Base-by-base conservation (phyloP, 2,113 vertebrate genomes). In the Ammospiza nelsoni region DNA sequence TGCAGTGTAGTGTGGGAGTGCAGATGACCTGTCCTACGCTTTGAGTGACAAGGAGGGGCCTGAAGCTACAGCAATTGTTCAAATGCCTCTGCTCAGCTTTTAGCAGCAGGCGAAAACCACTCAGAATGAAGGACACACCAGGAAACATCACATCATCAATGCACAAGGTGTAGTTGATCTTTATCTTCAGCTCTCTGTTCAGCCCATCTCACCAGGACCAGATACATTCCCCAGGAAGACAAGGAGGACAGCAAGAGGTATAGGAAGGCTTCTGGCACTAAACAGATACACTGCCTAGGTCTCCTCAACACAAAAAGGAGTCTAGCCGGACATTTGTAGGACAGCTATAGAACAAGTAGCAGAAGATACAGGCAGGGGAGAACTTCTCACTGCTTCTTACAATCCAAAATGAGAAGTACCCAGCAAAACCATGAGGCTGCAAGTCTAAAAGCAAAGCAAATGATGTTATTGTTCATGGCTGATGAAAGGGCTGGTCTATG, bases 1-100 rank as follows among this genome's bases (percentile, higher is more conserved):
- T 22, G 29, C 52, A 81, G 39, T 0, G 1, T 25, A 65, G 68
- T 0, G 0, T 1, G 0, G 11, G 12, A 78, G 15, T 7, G 20
- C 12, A 9, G 33, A 41, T 71, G 39, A 84, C 35, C 61, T 77
- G 43, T 25, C 48, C 48, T 74, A 55, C 13, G 7, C 33, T 35
- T 9, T 5, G 31, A 82, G 24, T 22, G 7, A 77, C 19, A 7
- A 49, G 13, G 51, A 84, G 48, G 48, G 49, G 18, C 11, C 13
- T 84, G 72, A 73, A 90, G 83, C 11, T 73, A 89, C 15, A 46
- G 27, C 9, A 43, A 27, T 35, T 83, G 27, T 37, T 31, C 48
- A 3, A 89, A 89, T 71, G 17, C 24, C 37, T 74, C 55, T 1
- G 1, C 27, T 84, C 68, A 81, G 57, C 35, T 84, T 80, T 71